Base-by-base conservation (phyloP, 30 jellyfish, hydroid and myxozoan genomes). In the Aurelia coerulea region DNA sequence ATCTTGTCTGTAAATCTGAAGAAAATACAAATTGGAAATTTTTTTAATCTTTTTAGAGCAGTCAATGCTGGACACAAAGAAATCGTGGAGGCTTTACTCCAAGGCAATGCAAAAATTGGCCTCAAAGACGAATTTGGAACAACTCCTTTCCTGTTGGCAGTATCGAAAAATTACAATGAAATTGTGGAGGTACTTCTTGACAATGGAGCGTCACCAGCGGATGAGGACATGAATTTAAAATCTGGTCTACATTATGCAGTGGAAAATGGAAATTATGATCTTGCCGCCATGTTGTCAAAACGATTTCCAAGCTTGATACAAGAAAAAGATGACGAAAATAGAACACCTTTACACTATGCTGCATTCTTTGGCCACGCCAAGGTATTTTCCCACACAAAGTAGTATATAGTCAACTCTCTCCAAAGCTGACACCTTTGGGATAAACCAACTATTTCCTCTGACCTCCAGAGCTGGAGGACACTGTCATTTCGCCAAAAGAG, bases 141-240 rank as follows among this genome's bases (percentile, higher is more conserved):
- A 5, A 84, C 93, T 13, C 87, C 93, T 14, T 72, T 84, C 10
- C 81, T 71, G 17, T 39, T 33, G 39, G 93, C 93, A 60, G 87
- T 74, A 19, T 15, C 16, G 35, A 72, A 59, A 10, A 33, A 66
- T 63, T 18, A 46, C 16, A 62, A 18, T 31, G 85, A 72, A 13
- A 51, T 75, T 12, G 67, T 54, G 6, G 32, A 33, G 12, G 29
- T 58, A 29, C 62, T 84, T 2, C 81, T 84, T 17, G 31, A 84
- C 46, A 70, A 23, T 32, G 73, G 75, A 1, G 87, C 93, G 4
- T 18, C 74, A 8, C 62, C 81, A 10, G 13, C 42, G 2, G 75
- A 69, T 1, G 54, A 73, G 51, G 81, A 84, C 50, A 49, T 18
- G 15, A 29, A 35, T 72, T 34, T 73, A 52, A 60, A 62, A 63